Evolutionary conservation across 2,888 invertebrate species (phyloP).

Genomic region (Cephus nigrinus): DNA sequence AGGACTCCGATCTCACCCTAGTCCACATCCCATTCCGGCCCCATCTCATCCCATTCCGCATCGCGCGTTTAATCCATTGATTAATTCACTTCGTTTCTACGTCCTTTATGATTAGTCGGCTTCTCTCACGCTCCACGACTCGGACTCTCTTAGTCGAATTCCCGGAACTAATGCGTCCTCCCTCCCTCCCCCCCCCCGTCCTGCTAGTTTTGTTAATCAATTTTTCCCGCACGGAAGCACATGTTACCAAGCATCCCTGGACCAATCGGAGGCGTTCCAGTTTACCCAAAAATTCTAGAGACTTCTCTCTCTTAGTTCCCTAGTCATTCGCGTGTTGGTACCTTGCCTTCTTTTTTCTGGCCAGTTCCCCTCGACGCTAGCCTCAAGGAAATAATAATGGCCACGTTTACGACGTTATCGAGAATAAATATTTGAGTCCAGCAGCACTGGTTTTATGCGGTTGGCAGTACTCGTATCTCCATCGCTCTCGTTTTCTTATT

Average conservation of each 20-base stretch:
- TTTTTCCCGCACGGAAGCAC: constrained; percentile 42
- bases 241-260: background rate
- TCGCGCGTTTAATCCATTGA: constrained; percentile 60
- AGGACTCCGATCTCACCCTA: constrained; percentile 21
- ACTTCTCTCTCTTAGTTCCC: background rate
- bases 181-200: constrained; percentile 28
- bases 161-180: constrained; percentile 48
- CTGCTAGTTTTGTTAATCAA: constrained; percentile 46
- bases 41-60: constrained; percentile 26
- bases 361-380: background rate
- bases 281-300: background rate
- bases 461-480: background rate
- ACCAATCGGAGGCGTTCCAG: background rate
- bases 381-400: background rate
- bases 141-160: constrained; percentile 13
- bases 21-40: background rate
- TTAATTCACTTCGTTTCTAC: constrained; percentile 60
- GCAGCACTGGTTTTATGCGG: background rate
- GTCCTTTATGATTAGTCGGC: constrained; percentile 60
- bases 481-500: background rate
- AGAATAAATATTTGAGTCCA: constrained; percentile 47
- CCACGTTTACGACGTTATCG: constrained; percentile 31
- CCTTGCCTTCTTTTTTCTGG: background rate
- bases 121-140: constrained; percentile 19
- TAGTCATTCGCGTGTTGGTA: background rate